These are phyloP conservation scores for Proctacanthus coquilletti DNA, from an alignment of 1,140 invertebrate species.

Conservation along the genomic window DNA sequence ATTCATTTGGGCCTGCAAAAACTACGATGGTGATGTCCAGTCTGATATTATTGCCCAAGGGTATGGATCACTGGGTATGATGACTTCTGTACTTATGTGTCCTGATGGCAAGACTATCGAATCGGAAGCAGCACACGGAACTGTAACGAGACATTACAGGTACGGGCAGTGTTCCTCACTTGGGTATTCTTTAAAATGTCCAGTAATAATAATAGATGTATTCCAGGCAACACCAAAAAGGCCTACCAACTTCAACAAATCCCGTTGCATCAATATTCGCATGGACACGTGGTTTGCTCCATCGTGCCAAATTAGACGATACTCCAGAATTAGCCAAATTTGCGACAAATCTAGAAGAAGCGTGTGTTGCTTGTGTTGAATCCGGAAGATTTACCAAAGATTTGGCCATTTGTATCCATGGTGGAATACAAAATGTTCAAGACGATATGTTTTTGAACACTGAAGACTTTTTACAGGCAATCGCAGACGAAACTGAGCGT, in stretches of 20 bases:
- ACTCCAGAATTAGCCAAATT: conserved; percentile 53
- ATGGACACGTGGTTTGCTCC: conserved; percentile 72
- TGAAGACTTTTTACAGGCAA: conserved; percentile 1
- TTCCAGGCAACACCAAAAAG: conserved; percentile 52
- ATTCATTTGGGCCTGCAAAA: conserved; percentile 89
- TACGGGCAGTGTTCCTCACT: too few relatives aligned
- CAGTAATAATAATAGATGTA: background rate
- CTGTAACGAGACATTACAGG: conserved; percentile 79
- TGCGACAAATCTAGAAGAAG: conserved; percentile 37
- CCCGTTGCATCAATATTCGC: conserved; percentile 87
- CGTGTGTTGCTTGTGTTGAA: conserved; percentile 43
- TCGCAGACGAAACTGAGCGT: background rate
- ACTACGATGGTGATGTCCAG: conserved; percentile 85
- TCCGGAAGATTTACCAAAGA: background rate
- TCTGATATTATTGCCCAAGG: conserved; percentile 78
- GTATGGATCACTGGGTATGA: conserved; percentile 74
- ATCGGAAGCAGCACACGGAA: conserved; percentile 83
- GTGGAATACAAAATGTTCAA: background rate
- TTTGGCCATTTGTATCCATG: conserved; percentile 2
- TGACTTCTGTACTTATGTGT: conserved; percentile 84
- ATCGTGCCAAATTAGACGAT: conserved; percentile 66
- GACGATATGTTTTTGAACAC: conserved; percentile 2
- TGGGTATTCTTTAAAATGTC: too few relatives aligned
- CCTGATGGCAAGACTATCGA: conserved; percentile 84
- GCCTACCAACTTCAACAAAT: conserved; percentile 74